Percentiles rank a stretch among this genome's conserved stretches.
Evolutionary conservation across 2,797 vertebrate genomes (phyloP).

Genomic region (Cephalopachus bancanus): DNA sequence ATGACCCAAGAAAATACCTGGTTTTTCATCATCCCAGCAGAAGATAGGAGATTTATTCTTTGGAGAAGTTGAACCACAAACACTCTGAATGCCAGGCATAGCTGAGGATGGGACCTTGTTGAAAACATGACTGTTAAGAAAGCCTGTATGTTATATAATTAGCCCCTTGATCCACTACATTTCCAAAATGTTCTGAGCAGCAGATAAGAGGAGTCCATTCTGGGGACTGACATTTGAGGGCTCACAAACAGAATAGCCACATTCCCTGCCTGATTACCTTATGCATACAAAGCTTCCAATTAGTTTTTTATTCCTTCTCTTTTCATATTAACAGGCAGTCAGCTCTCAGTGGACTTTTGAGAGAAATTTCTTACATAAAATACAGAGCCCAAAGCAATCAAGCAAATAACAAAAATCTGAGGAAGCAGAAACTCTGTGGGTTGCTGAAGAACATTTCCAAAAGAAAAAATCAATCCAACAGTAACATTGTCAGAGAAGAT

Average conservation of each 20-base stretch:
- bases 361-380: neutral
- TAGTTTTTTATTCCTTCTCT: constrained; percentile 46
- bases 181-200: neutral
- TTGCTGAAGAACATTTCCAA: neutral
- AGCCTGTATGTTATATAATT: neutral
- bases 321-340: constrained; percentile 19
- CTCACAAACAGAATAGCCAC: neutral
- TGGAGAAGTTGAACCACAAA: neutral
- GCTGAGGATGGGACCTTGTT: neutral
- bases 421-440: neutral
- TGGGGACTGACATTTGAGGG: neutral
- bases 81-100: neutral
- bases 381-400: neutral
- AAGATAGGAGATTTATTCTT: neutral
- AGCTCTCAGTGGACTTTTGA: neutral
- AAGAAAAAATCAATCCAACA: neutral
- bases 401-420: constrained; percentile 14
- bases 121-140: neutral
- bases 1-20: neutral
- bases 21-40: neutral
- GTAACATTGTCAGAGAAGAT: neutral
- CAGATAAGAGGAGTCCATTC: neutral
- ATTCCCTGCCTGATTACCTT: neutral
- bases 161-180: neutral
- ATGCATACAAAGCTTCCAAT: neutral